phyloP scores from a whole-genome alignment of 2,888 invertebrate species.

The Hedychridium roseum region DNA sequence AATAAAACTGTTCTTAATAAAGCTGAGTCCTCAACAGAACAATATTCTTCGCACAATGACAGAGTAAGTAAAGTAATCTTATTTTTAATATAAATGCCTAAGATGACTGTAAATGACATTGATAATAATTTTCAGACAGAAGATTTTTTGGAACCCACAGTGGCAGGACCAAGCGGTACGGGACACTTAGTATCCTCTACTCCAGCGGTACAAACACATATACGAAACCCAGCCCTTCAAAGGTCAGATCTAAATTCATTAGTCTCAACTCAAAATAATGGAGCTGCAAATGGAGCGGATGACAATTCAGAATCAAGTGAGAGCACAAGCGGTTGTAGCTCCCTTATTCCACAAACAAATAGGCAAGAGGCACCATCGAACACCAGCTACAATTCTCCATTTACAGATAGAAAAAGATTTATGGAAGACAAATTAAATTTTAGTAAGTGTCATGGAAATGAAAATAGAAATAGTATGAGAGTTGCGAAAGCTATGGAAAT shows the following conservation, averaged over 20 bases:
- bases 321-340: conserved; percentile 69
- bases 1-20: conserved; percentile 34
- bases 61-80: conserved; percentile 33
- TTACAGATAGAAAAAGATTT: conserved; percentile 47
- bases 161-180: conserved; percentile 50
- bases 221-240: conserved; percentile 36
- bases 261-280: conserved; percentile 45
- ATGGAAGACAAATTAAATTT: conserved; percentile 53
- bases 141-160: conserved; percentile 50
- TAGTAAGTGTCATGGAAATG: conserved; percentile 38
- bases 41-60: conserved; percentile 39
- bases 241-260: conserved; percentile 46
- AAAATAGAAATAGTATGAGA: neutral
- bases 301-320: conserved; percentile 69
- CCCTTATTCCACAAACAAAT: conserved; percentile 64
- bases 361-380: conserved; percentile 52
- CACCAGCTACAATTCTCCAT: conserved; percentile 43
- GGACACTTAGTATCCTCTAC: conserved; percentile 57
- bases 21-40: conserved; percentile 35
- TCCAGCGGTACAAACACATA: conserved; percentile 48
- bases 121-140: conserved; percentile 40
- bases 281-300: conserved; percentile 59
- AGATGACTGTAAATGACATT: neutral
- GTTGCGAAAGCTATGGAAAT: neutral
- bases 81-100: neutral